Evolutionary conservation across 2,113 vertebrate species (phyloP), one percentile per base, ranked within the genome.

Genomic region (Paramormyrops kingsleyae): DNA sequence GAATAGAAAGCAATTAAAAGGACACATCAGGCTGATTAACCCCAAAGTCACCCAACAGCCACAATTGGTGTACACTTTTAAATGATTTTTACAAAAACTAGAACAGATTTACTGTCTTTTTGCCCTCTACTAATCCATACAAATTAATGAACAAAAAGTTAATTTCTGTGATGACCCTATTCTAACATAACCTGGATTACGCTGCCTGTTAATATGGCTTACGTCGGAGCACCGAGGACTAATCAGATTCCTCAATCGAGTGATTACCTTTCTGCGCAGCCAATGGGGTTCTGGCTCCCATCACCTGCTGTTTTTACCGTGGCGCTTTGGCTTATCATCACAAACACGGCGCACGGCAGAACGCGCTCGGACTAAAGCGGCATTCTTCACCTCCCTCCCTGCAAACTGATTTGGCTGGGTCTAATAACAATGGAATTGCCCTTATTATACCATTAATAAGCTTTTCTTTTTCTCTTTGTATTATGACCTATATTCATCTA

Each of bases 131-230:
- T 97, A 97, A 98, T 98, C 97, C 97, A 95, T 96, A 96, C 96
- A 97, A 97, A 97, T 98, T 97, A 97, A 97, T 97, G 97, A 97
- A 97, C 97, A 97, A 97, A 97, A 97, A 98, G 97, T 98, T 98
- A 98, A 98, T 98, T 98, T 98, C 97, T 97, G 96, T 95, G 97
- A 97, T 97, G 97, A 98, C 97, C 97, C 97, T 97, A 96, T 97
- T 97, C 97, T 96, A 95, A 93, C 97, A 96, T 97, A 96, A 97
- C 97, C 97, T 97, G 97, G 97, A 97, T 97, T 98, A 97, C 96
- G 96, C 95, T 96, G 96, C 96, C 96, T 95, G 96, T 96, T 97
- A 96, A 97, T 97, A 96, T 96, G 95, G 95, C 97, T 97, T 96
- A 96, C 96, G 97, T 97, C 97, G 96, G 96, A 96, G 96, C 96